Conservation (phyloP, 2,888 invertebrate species). For the Volucella inanis region DNA sequence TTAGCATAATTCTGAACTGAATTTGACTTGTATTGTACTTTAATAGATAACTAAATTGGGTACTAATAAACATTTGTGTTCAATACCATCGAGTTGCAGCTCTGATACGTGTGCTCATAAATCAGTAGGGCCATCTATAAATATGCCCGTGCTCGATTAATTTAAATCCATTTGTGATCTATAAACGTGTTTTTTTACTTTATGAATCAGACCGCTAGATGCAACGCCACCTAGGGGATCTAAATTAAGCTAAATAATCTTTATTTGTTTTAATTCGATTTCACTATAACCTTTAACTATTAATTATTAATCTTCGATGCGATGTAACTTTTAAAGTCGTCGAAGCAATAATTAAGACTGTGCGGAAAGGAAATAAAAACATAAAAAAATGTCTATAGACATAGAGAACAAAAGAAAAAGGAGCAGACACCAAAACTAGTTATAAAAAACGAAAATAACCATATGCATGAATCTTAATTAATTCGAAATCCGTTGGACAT, state of each 20-base stretch:
- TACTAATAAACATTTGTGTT: slow-evolving; percentile 60
- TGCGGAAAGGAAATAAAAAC: slow-evolving; percentile 27
- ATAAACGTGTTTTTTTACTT: slow-evolving; percentile 49
- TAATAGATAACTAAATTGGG: slow-evolving; percentile 62
- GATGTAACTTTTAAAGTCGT: slow-evolving; percentile 51
- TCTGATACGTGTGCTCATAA: slow-evolving; percentile 47
- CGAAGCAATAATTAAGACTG: slow-evolving; percentile 65
- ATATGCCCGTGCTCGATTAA: slow-evolving; percentile 46
- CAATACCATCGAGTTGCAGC: slow-evolving; percentile 53
- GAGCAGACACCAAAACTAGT: slow-evolving; percentile 42
- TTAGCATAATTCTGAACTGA: slow-evolving; percentile 56
- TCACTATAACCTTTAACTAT: slow-evolving; percentile 53
- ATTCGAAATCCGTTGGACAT: slow-evolving; percentile 72
- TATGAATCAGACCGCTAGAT: not conserved
- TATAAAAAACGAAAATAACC: slow-evolving; percentile 45
- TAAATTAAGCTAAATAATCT: slow-evolving; percentile 10
- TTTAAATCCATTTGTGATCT: slow-evolving; percentile 68
- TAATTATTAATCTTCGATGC: slow-evolving; percentile 63
- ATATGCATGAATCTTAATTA: slow-evolving; percentile 70
- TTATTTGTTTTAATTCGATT: slow-evolving; percentile 60
- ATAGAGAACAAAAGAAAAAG: slow-evolving; percentile 31
- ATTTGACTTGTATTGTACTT: slow-evolving; percentile 43
- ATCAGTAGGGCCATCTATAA: slow-evolving; percentile 57
- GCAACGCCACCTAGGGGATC: slow-evolving; percentile 58
- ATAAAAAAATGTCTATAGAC: slow-evolving; percentile 28